These are phyloP conservation scores for Chloebia gouldiae DNA, from an alignment of 2,113 vertebrate species.

Conservation along the genomic window DNA sequence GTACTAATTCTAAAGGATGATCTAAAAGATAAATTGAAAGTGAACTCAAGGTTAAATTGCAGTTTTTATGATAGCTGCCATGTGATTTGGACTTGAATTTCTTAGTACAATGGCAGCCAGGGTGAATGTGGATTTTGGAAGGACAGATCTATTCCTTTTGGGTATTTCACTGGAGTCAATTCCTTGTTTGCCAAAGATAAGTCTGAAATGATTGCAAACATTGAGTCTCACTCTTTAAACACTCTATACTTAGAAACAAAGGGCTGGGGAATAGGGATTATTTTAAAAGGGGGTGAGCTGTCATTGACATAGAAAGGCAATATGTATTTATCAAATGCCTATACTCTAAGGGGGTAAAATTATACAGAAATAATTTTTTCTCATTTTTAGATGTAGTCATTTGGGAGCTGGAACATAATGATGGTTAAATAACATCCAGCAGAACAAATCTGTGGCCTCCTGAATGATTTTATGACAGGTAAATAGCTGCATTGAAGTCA, in stretches of 20 bases:
- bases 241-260: conserved; percentile 22
- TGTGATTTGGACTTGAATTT: conserved; percentile 14
- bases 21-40: background rate
- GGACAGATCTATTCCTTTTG: conserved; percentile 24
- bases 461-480: background rate
- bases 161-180: conserved; percentile 41
- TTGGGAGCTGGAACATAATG: background rate
- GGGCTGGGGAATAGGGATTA: background rate
- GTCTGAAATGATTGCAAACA: conserved; percentile 53
- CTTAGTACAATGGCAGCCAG: background rate
- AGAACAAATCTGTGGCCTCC: background rate
- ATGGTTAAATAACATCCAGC: background rate
- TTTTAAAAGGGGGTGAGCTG: conserved; percentile 4
- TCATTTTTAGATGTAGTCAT: background rate
- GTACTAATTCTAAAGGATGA: background rate
- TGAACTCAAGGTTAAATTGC: conserved; percentile 22
- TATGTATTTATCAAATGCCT: conserved; percentile 8
- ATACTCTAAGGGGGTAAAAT: background rate
- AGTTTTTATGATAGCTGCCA: background rate
- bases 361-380: background rate
- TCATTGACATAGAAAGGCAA: background rate
- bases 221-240: conserved; percentile 32
- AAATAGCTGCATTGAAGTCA: background rate
- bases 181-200: conserved; percentile 63
- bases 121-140: conserved; percentile 54